Base-by-base conservation (phyloP, 1,140 invertebrate species). In the Scaptomyza montana region DNA sequence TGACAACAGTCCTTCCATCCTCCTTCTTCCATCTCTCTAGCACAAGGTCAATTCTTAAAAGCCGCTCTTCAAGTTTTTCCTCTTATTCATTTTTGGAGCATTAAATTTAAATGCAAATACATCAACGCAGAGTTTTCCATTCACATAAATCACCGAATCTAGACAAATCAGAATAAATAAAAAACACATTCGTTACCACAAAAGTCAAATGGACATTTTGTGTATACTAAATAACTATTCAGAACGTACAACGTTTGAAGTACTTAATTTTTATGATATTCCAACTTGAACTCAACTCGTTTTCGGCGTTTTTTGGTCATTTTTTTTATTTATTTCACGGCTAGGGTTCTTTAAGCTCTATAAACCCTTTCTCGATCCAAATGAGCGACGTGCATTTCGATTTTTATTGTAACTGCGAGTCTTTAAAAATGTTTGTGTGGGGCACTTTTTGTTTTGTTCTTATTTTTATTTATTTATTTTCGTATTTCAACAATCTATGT, bases 211-310 rank as follows among this genome's bases (percentile, higher is more conserved):
- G 19, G 45, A 12, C 3, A 4, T 41, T 41, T 41, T 41, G 7
- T 4, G 3, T 41, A 12, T 43, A n/a, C 30, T 13, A 61, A 19
- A 61, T 61, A 50, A 50, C 16, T 55, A 55, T 63, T 59, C 60
- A 16, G 43, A 21, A 21, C 16, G 19, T 39, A 63, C 30, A 36
- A 36, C 55, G 21, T 66, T 9, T 60, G 13, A 67, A 71, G 80
- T 86, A 87, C 78, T 74, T 75, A 64, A 71, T 80, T 85, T 84
- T 86, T 77, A 72, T 68, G 55, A 74, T 75, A 65, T 73, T 56
- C 60, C 43, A 69, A 77, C 64, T 76, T 74, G 55, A 54, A 54
- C 43, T 67, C 51, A 55, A 54, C 49, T 28, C 41, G 50, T 59
- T 36, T 61, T 54, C 30, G 30, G 46, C 30, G 41, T 51, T 67